A percentile compares a stretch with the other conserved stretches of the same genome.
Conservation (phyloP, 2,888 invertebrate genomes). For the Drosophila kambysellisi region DNA sequence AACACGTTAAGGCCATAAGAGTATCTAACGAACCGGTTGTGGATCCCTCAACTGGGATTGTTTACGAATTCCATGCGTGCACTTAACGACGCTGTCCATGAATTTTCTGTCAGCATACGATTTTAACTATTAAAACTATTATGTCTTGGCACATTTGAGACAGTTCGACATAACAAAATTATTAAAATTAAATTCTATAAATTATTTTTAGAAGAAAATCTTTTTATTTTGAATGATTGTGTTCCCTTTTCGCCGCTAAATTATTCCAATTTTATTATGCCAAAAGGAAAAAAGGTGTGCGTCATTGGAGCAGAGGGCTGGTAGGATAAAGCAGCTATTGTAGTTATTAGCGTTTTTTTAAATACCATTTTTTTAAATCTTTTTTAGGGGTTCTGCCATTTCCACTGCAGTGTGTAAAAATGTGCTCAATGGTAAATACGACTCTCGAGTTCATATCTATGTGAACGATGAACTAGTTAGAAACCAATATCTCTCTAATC, state of each 20-base stretch:
- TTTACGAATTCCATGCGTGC: slow-evolving; percentile 62
- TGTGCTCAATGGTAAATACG: slow-evolving; percentile 38
- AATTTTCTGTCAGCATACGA: slow-evolving; percentile 20
- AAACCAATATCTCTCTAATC: slow-evolving; percentile 47
- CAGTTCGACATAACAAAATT: slow-evolving; percentile 25
- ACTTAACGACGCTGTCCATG: slow-evolving; percentile 42
- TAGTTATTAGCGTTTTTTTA: neutral
- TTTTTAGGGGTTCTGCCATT: slow-evolving; percentile 67
- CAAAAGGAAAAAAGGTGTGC: slow-evolving; percentile 59
- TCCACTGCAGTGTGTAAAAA: slow-evolving; percentile 67
- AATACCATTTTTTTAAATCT: neutral
- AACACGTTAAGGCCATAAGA: slow-evolving; percentile 10
- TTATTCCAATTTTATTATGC: slow-evolving; percentile 45
- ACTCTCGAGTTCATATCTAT: slow-evolving; percentile 69
- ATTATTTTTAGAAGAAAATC: slow-evolving; percentile 10
- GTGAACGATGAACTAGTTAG: slow-evolving; percentile 69
- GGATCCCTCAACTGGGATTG: slow-evolving; percentile 37
- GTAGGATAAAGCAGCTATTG: slow-evolving; percentile 38
- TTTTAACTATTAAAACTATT: slow-evolving; percentile 3
- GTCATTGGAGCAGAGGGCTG: slow-evolving; percentile 72
- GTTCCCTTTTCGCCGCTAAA: slow-evolving; percentile 24
- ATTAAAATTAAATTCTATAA: slow-evolving; percentile 22
- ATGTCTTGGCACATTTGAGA: slow-evolving; percentile 20
- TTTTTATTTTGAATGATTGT: slow-evolving; percentile 15
- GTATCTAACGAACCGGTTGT: slow-evolving; percentile 14